Percentiles rank a stretch among this genome's conserved stretches.
phyloP scores from a whole-genome alignment of 2,888 invertebrate genomes.

The Drosophila gaucha region DNA sequence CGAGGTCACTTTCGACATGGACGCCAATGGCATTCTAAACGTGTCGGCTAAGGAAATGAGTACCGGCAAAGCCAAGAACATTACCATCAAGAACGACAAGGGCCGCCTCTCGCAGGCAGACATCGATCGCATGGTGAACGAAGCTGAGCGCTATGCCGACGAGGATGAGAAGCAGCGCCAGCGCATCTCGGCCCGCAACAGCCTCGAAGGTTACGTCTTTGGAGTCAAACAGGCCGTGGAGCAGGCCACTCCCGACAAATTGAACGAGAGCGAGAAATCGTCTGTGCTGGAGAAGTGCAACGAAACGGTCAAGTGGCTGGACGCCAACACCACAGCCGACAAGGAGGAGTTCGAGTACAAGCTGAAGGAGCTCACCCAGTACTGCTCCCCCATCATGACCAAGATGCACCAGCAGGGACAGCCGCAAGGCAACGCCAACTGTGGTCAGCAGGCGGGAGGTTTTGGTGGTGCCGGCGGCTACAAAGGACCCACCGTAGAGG shows the following conservation, averaged over 20 bases:
- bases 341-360: constrained; percentile 89
- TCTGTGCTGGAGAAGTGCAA: constrained; percentile 85
- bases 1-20: constrained; percentile 92
- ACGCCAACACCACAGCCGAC: constrained; percentile 90
- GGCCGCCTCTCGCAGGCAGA: constrained; percentile 92
- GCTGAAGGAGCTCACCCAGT: constrained; percentile 53
- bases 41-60: constrained; percentile 91
- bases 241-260: constrained; percentile 38
- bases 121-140: constrained; percentile 91
- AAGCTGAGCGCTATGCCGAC: constrained; percentile 89
- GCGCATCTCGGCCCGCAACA: constrained; percentile 28
- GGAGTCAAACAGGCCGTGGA: constrained; percentile 30
- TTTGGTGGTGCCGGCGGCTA: constrained; percentile 86
- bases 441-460: constrained; percentile 87
- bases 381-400: constrained; percentile 86
- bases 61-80: constrained; percentile 89
- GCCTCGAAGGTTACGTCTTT: constrained; percentile 25
- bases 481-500: constrained; percentile 83
- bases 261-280: constrained; percentile 89
- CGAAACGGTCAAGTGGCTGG: constrained; percentile 87
- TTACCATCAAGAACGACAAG: constrained; percentile 92
- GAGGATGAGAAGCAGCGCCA: constrained; percentile 33
- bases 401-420: constrained; percentile 74
- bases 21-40: constrained; percentile 97
- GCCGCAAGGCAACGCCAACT: constrained; percentile 43